Percentiles rank a stretch among this genome's conserved stretches.
These are phyloP conservation scores for Sebastes jordani DNA, from an alignment of 2,797 vertebrate genomes.

Conservation along the genomic window DNA sequence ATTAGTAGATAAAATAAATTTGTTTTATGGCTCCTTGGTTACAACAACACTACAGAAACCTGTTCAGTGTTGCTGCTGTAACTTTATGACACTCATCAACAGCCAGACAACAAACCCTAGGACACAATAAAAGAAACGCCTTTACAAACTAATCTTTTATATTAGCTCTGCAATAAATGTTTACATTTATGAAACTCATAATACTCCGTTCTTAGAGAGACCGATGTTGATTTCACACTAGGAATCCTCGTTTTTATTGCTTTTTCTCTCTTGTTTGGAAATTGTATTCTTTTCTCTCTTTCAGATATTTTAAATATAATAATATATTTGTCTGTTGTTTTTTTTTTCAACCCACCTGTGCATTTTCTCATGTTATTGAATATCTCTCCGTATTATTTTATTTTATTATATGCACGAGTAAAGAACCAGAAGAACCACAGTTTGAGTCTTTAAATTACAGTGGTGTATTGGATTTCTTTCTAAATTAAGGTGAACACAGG, in stretches of 20 bases:
- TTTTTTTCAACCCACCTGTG: too few relatives aligned
- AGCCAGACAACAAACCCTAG: not conserved
- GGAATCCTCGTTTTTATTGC: too few relatives aligned
- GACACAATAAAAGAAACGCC: not conserved
- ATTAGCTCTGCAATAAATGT: not conserved
- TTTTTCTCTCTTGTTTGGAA: not conserved
- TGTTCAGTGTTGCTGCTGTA: not conserved
- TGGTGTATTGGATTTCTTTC: not conserved
- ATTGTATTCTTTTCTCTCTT: too few relatives aligned
- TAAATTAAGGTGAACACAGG: not conserved
- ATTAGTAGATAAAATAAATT: not conserved
- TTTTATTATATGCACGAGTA: too few relatives aligned
- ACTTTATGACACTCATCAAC: not conserved
- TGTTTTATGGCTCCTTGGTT: not conserved
- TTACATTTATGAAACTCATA: not conserved
- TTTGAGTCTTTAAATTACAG: not conserved
- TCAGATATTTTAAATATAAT: too few relatives aligned
- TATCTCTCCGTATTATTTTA: too few relatives aligned
- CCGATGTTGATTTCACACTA: not conserved
- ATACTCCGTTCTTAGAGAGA: not conserved
- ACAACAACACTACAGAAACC: not conserved
- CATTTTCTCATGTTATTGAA: too few relatives aligned
- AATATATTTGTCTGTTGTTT: too few relatives aligned
- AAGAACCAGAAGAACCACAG: too few relatives aligned
- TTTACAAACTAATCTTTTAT: not conserved